A percentile compares a stretch with the other conserved stretches of the same genome.
Evolutionary conservation across 2,113 vertebrate genomes (phyloP).

Genomic region (Indicator indicator): DNA sequence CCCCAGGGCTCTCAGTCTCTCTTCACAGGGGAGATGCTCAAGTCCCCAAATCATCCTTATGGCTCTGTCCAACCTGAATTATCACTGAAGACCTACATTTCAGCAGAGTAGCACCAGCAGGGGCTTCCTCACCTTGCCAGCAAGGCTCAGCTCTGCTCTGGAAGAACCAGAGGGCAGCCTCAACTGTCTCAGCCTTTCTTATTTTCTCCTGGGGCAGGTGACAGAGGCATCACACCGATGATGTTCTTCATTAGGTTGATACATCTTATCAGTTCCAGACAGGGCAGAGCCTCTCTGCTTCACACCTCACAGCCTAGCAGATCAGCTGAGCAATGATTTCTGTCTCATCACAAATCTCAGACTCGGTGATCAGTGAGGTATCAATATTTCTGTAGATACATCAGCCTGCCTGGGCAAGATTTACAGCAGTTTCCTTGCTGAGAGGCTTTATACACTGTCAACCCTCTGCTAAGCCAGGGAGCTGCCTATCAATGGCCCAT

Average conservation of each 20-base stretch:
- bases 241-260: background rate
- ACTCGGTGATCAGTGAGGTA: slow-evolving; percentile 24
- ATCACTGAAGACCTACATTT: background rate
- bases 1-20: no score
- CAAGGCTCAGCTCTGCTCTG: background rate
- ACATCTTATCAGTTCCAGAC: background rate
- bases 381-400: slow-evolving; percentile 43
- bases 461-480: slow-evolving; percentile 1
- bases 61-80: no score
- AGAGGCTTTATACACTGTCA: slow-evolving; percentile 42
- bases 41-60: no score
- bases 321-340: slow-evolving; percentile 34
- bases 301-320: slow-evolving; percentile 4
- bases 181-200: background rate
- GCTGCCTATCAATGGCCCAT: background rate
- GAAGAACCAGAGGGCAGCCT: background rate
- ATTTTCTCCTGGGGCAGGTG: background rate
- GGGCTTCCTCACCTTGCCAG: background rate
- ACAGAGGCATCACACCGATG: background rate
- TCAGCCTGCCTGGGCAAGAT: slow-evolving; percentile 40
- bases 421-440: background rate
- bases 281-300: slow-evolving; percentile 9
- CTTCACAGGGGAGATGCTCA: no score
- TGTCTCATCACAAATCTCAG: slow-evolving; percentile 40
- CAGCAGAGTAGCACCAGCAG: background rate